A percentile compares a stretch with the other conserved stretches of the same genome.
These are phyloP conservation scores for Himalopsyche anomala DNA, from an alignment of 2,888 invertebrate genomes.

Conservation along the genomic window DNA sequence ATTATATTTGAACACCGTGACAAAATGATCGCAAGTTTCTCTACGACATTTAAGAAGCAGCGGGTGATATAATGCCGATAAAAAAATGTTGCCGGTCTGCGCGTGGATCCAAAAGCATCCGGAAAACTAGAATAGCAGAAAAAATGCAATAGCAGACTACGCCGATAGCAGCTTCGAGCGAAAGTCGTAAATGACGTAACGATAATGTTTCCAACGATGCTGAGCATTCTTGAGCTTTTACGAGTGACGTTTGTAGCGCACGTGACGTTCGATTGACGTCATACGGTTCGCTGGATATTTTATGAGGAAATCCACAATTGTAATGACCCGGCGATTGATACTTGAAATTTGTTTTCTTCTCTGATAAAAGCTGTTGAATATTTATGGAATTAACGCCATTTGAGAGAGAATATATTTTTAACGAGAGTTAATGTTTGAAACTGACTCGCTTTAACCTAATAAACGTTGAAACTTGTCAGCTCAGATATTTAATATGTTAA, in stretches of 20 bases:
- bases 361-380: constrained; percentile 23
- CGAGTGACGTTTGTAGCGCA: constrained; percentile 34
- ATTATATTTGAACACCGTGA: too few relatives aligned
- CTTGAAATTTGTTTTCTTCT: constrained; percentile 12
- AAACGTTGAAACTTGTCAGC: not conserved
- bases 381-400: constrained; percentile 9
- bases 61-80: not conserved
- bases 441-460: not conserved
- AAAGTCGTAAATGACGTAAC: constrained; percentile 42
- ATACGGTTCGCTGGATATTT: not conserved
- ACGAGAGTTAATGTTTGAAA: not conserved
- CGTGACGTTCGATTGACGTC: constrained; percentile 28
- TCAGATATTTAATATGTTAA: too few relatives aligned
- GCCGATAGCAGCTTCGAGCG: constrained; percentile 31
- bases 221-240: constrained; percentile 10
- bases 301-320: constrained; percentile 17
- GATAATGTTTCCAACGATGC: constrained; percentile 17
- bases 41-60: too few relatives aligned
- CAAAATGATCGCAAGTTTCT: too few relatives aligned
- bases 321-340: not conserved
- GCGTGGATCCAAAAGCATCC: not conserved
- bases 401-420: not conserved
- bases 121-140: constrained; percentile 37
- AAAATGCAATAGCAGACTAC: constrained; percentile 40
- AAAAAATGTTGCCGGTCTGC: constrained; percentile 33